phyloP scores from a whole-genome alignment of 2,888 invertebrate genomes.

The Ophonus ardosiacus region DNA sequence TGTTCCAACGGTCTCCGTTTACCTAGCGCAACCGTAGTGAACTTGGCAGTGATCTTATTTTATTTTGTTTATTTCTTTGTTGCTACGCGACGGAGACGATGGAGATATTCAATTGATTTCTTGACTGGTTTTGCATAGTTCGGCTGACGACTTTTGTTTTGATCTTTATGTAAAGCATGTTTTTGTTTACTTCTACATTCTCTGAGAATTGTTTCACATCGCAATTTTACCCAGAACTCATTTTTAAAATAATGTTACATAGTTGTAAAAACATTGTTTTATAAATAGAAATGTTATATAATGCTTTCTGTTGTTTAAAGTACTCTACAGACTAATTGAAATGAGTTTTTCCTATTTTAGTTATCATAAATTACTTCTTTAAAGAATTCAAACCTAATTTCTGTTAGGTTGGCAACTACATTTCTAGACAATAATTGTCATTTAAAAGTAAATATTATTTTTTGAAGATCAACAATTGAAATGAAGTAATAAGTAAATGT shows the following conservation, averaged over 20 bases:
- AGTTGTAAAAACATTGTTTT: neutral
- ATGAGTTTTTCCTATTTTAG: no score
- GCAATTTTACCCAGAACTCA: neutral
- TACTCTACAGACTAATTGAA: no score
- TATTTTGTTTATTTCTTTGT: slow-evolving; percentile 51
- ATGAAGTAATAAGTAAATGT: no score
- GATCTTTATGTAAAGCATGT: slow-evolving; percentile 53
- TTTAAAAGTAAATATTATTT: no score
- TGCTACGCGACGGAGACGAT: slow-evolving; percentile 44
- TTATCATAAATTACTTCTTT: no score
- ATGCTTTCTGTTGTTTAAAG: no score
- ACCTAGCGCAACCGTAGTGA: slow-evolving; percentile 58
- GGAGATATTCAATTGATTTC: slow-evolving; percentile 40
- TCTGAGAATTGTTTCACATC: neutral
- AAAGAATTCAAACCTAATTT: no score
- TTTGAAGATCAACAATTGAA: no score
- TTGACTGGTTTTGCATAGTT: slow-evolving; percentile 40
- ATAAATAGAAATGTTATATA: no score
- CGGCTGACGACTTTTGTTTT: slow-evolving; percentile 16
- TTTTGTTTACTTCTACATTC: slow-evolving; percentile 47
- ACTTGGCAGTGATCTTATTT: slow-evolving; percentile 62
- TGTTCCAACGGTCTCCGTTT: slow-evolving; percentile 61
- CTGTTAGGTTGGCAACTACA: no score
- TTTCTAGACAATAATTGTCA: no score
- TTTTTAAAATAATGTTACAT: neutral